Conservation (phyloP, 64 coral and sea anemone genomes). For the Montipora efflorescens region DNA sequence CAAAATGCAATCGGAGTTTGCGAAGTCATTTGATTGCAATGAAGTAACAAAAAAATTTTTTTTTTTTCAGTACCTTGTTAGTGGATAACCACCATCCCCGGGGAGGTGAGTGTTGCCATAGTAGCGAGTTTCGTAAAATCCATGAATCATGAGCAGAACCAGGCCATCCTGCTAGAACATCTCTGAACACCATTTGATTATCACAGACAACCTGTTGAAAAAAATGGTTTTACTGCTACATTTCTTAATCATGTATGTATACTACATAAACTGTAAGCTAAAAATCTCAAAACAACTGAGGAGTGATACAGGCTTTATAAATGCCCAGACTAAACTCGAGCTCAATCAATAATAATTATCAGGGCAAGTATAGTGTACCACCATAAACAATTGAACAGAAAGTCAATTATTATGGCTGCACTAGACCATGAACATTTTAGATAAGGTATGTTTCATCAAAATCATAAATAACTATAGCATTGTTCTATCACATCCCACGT, state of each 20-base stretch:
- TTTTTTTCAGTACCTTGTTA: conserved; percentile 12
- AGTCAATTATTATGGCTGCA: conserved; percentile 22
- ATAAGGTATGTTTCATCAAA: conserved; percentile 14
- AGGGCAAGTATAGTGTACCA: conserved; percentile 8
- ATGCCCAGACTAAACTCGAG: conserved; percentile 26
- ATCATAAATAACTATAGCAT: conserved; percentile 2
- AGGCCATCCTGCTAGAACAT: conserved; percentile 65
- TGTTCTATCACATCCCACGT: conserved; percentile 1
- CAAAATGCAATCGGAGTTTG: not conserved
- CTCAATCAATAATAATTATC: not conserved
- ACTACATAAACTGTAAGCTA: conserved; percentile 21
- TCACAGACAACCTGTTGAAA: conserved; percentile 45
- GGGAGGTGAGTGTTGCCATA: conserved; percentile 14
- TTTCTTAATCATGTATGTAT: conserved; percentile 29
- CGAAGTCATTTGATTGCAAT: not conserved
- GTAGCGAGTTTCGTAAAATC: conserved; percentile 53
- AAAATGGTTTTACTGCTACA: conserved; percentile 26
- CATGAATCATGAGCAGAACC: conserved; percentile 61
- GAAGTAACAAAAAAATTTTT: not conserved
- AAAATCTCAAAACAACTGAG: conserved; percentile 6
- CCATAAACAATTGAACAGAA: conserved; percentile 28
- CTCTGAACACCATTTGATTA: conserved; percentile 67
- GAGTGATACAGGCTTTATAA: too few species aligned
- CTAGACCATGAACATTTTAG: conserved; percentile 2
- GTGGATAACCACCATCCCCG: conserved; percentile 14